Conservation (phyloP, 2,113 vertebrate genomes). For the Pithys albifrons region DNA sequence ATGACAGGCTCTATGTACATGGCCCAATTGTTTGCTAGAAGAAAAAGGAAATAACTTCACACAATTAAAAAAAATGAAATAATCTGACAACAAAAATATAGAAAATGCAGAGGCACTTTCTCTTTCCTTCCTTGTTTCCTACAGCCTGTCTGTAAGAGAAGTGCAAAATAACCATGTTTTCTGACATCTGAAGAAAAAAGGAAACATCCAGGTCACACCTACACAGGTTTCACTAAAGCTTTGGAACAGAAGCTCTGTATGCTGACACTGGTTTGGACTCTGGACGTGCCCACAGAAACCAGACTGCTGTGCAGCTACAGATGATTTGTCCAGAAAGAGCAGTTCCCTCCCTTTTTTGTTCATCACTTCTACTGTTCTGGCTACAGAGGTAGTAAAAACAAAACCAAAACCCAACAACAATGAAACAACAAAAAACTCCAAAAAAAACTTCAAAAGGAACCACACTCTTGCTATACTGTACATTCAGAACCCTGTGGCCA, state of each 20-base stretch:
- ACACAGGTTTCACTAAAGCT: slow-evolving; percentile 36
- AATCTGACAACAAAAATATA: neutral
- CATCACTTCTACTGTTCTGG: slow-evolving; percentile 48
- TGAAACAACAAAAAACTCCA: neutral
- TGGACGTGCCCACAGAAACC: neutral
- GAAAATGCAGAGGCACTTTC: slow-evolving; percentile 53
- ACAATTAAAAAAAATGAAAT: neutral
- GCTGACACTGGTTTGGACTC: neutral
- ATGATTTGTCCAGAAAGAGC: neutral
- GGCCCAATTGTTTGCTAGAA: neutral
- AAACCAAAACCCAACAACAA: slow-evolving; percentile 22
- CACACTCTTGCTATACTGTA: slow-evolving; percentile 65
- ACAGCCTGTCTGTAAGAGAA: slow-evolving; percentile 42
- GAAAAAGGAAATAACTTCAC: neutral
- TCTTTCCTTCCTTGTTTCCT: slow-evolving; percentile 35
- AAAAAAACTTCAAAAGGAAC: slow-evolving; percentile 27
- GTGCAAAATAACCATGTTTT: slow-evolving; percentile 53
- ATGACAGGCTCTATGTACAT: neutral
- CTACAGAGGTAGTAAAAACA: slow-evolving; percentile 76
- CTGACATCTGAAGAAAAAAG: neutral
- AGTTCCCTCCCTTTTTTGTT: slow-evolving; percentile 47
- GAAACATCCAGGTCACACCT: neutral
- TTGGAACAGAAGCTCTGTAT: slow-evolving; percentile 3
- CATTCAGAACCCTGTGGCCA: slow-evolving; percentile 79
- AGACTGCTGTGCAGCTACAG: slow-evolving; percentile 20